phyloP scores from a whole-genome alignment of 2,113 vertebrate genomes.

The Pituophis catenifer region DNA sequence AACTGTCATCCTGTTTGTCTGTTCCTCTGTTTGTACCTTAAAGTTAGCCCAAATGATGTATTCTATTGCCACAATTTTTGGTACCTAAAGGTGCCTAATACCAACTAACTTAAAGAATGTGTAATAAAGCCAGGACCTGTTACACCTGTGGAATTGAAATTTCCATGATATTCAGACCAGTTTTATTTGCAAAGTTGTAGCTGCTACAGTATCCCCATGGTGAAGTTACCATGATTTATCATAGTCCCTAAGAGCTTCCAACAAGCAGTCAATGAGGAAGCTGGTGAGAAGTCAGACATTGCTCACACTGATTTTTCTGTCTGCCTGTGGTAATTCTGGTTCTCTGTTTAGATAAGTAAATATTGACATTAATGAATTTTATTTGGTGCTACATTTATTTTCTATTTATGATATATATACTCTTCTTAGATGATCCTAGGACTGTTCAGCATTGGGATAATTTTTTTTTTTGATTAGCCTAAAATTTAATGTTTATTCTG shows the following conservation, averaged over 20 bases:
- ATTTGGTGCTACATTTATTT: neutral
- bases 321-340: neutral
- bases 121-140: neutral
- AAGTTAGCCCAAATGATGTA: neutral
- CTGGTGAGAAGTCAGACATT: neutral
- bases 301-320: neutral
- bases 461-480: neutral
- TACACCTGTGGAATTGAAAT: neutral
- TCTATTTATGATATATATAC: neutral
- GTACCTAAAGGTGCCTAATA: neutral
- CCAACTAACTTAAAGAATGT: neutral
- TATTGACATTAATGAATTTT: neutral
- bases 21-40: neutral
- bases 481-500: neutral
- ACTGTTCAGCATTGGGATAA: neutral
- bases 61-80: neutral
- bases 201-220: neutral
- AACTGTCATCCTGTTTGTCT: neutral
- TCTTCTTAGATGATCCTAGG: neutral
- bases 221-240: no score
- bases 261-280: neutral
- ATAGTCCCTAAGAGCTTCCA: neutral
- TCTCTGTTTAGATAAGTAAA: neutral
- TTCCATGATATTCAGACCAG: neutral
- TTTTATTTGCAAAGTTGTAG: neutral